A percentile compares a stretch with the other conserved stretches of the same genome.
phyloP scores from a whole-genome alignment of 2,797 vertebrate species.

The Bufotes viridis region DNA sequence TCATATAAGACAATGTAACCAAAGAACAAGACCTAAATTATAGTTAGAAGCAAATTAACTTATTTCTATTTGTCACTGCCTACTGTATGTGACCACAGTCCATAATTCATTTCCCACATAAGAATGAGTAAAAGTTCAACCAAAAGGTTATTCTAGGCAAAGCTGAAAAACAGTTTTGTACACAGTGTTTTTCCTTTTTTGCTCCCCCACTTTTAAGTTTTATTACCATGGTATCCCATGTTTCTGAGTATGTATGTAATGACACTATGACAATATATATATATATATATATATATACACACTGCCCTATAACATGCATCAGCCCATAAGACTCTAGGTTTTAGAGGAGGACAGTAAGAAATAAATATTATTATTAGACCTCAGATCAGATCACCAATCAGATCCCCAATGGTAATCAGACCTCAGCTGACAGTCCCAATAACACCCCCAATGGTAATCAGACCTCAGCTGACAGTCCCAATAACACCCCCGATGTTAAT shows the following conservation, averaged over 20 bases:
- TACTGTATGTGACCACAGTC: neutral
- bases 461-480: no score
- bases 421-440: no score
- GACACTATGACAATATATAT: no score
- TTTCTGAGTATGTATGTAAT: neutral
- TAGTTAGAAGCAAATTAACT: slow-evolving; percentile 46
- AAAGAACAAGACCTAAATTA: slow-evolving; percentile 43
- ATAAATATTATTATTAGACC: no score
- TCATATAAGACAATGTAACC: slow-evolving; percentile 57
- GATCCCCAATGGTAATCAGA: no score
- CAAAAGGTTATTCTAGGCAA: neutral
- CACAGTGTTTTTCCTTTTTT: neutral
- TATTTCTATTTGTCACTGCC: slow-evolving; percentile 18
- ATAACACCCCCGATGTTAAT: no score
- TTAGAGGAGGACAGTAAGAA: no score
- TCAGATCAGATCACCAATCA: no score
- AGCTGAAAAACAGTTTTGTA: neutral
- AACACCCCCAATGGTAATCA: no score
- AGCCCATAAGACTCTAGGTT: no score
- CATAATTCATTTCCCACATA: slow-evolving; percentile 16
- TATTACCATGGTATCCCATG: neutral
- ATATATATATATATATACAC: no score
- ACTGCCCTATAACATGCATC: no score
- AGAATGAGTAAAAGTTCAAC: slow-evolving; percentile 8
- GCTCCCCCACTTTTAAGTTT: neutral